These are phyloP conservation scores for Pseudomugil gertrudae DNA, from an alignment of 2,797 vertebrate species.

Conservation along the genomic window DNA sequence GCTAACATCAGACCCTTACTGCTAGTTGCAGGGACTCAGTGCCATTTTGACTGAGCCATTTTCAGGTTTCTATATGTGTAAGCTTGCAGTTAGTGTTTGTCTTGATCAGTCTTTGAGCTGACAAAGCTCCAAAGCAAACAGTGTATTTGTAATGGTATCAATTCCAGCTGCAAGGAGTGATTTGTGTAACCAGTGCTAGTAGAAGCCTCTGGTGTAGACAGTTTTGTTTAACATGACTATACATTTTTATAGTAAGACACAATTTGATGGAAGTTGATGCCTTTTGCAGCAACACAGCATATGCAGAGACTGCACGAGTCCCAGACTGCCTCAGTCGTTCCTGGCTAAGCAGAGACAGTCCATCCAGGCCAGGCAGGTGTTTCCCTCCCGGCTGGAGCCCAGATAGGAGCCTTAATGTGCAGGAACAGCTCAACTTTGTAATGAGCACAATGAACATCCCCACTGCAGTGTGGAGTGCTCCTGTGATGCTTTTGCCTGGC, in stretches of 20 bases:
- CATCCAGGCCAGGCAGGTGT: conserved; percentile 71
- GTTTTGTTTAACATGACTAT: not conserved
- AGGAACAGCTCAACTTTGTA: conserved; percentile 3
- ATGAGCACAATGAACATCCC: conserved; percentile 5
- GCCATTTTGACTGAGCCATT: not conserved
- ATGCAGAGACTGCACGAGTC: conserved; percentile 53
- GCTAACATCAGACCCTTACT: not conserved
- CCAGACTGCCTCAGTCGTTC: conserved; percentile 84
- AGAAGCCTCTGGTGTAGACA: not conserved
- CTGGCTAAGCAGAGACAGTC: conserved; percentile 86
- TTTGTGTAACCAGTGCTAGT: not conserved
- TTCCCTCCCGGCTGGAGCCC: conserved; percentile 46
- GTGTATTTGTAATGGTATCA: not conserved
- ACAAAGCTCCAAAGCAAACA: not conserved
- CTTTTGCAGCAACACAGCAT: conserved; percentile 70
- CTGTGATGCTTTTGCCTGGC: conserved; percentile 34
- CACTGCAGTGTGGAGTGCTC: not conserved
- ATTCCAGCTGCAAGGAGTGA: not conserved
- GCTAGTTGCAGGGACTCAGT: not conserved
- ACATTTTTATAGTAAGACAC: not conserved
- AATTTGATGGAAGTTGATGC: conserved; percentile 21
- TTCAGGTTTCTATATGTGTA: not conserved
- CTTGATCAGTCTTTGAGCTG: not conserved
- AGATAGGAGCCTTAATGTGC: conserved; percentile 48
- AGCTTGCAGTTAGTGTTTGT: not conserved